Conservation (phyloP, 2,797 vertebrate genomes). For the Anabacerthia variegaticeps region DNA sequence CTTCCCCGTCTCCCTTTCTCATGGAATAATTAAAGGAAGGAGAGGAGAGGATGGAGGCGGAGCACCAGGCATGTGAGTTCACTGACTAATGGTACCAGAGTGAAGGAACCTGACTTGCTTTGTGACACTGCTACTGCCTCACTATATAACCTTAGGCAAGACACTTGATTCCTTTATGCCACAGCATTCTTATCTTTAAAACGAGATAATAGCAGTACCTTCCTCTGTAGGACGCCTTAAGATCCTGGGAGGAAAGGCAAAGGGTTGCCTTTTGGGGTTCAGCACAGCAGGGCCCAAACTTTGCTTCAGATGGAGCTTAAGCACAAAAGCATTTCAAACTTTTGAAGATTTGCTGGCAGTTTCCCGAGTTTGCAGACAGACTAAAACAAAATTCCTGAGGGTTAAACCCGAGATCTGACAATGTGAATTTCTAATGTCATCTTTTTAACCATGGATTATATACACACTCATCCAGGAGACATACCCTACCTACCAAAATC, state of each 20-base stretch:
- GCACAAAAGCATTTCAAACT: neutral
- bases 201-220: neutral
- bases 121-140: neutral
- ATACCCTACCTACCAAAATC: neutral
- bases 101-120: neutral
- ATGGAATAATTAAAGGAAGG: neutral
- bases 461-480: neutral
- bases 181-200: neutral
- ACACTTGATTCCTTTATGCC: neutral
- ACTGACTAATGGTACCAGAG: neutral
- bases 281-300: neutral
- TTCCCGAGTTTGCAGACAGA: slow-evolving; percentile 1
- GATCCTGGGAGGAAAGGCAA: neutral
- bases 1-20: neutral
- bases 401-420: neutral
- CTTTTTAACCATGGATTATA: neutral
- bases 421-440: neutral
- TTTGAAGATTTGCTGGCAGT: neutral
- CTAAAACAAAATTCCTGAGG: neutral
- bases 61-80: neutral
- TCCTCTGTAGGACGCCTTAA: neutral
- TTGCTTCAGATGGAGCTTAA: neutral
- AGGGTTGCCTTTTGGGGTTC: neutral
- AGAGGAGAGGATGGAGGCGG: neutral
- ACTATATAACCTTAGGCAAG: neutral